Evolutionary conservation across 2,797 vertebrate species (phyloP), one percentile per base, ranked within the genome.

Genomic region (Myripristis murdjan): DNA sequence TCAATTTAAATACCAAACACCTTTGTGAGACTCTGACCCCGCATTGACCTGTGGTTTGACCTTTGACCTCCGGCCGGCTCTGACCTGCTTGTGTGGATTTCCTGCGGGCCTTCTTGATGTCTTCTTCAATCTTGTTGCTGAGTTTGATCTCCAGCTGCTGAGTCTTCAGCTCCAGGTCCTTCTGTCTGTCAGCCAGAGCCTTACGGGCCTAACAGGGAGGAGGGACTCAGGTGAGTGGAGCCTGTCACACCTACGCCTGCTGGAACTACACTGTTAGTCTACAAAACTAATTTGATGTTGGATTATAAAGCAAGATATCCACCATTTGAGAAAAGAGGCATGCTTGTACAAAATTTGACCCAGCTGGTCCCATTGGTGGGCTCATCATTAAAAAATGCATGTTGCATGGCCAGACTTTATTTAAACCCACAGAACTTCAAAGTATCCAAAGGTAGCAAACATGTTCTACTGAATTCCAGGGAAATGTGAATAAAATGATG

Each of bases 71-170:
- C 31, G 6, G 46, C 14, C 0, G 54, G 15, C 55, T 79, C 97
- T 95, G 88, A 99, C 98, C 98, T 14, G 97, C 98, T 93, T 98
- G 98, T 0, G 98, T 99, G 79, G 98, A 99, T 96, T 99, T 99
- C 90, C 97, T 79, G 62, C 98, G 94, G 0, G 98, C 98, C 83
- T 98, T 99, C 93, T 99, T 99, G 85, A 99, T 99, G 78, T 99
- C 98, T 72, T 99, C 98, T 79, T 99, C 98, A 0, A 95, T 96
- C 91, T 99, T 99, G 92, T 95, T 97, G 94, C 92, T 98, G 83
- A 99, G 95, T 82, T 99, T 99, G 85, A 97, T 96, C 90, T 99
- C 98, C 57, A 97, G 87, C 91, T 99, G 98, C 89, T 99, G 98
- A 0, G 96, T 98, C 91, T 99, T 99, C 79, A 98, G 54, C 87